Evolutionary conservation across 2,113 vertebrate species (phyloP).

Genomic region (Ochotona princeps): DNA sequence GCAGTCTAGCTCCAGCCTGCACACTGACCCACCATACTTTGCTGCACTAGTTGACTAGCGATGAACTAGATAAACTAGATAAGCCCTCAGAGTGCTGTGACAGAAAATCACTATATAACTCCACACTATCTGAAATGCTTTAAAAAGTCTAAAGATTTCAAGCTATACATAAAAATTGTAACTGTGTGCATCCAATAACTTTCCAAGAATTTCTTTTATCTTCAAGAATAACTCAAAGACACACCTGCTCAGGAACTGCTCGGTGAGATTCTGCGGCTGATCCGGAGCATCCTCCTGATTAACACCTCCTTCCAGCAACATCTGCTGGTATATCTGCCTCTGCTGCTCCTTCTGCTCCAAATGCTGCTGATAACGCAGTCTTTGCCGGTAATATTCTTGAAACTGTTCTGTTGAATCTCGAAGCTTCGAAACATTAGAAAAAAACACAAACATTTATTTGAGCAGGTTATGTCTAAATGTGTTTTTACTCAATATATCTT

Average conservation of each 20-base stretch:
- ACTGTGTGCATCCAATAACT: not conserved
- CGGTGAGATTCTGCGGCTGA: slow-evolving; percentile 94
- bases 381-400: slow-evolving; percentile 97
- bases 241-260: slow-evolving; percentile 97
- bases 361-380: slow-evolving; percentile 97
- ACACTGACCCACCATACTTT: not conserved
- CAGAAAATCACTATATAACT: slow-evolving; percentile 22
- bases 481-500: not conserved
- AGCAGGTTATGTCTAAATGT: slow-evolving; percentile 17
- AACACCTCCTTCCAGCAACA: slow-evolving; percentile 97
- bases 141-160: slow-evolving; percentile 43
- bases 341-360: slow-evolving; percentile 99
- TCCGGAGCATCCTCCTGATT: slow-evolving; percentile 91
- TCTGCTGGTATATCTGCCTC: slow-evolving; percentile 96
- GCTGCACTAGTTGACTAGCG: not conserved
- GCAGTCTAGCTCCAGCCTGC: not conserved
- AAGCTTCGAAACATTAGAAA: slow-evolving; percentile 87
- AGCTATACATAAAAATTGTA: not conserved
- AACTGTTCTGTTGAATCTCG: slow-evolving; percentile 96
- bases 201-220: slow-evolving; percentile 8
- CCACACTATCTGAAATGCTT: not conserved
- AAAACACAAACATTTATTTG: slow-evolving; percentile 19
- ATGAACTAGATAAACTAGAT: not conserved
- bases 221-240: slow-evolving; percentile 62
- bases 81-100: not conserved